Evolutionary conservation across 2,888 invertebrate species (phyloP), one percentile per base, ranked within the genome.

Genomic region (Sipha maydis): DNA sequence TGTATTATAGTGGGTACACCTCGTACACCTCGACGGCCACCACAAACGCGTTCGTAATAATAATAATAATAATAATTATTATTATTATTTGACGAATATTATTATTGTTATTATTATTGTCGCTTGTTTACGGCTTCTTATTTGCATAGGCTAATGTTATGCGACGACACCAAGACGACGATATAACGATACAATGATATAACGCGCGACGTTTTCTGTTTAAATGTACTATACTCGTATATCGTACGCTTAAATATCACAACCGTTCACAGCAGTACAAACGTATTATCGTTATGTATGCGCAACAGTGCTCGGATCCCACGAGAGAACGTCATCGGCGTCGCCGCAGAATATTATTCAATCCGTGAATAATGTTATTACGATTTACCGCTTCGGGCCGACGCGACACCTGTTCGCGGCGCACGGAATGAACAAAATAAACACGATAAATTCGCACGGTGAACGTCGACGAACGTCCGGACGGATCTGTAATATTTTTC

Each of bases 51-150:
- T 67, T 84, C 75, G 28, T 84, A 75, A 80, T 84, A 83, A 73
- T 31, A 83, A 83, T 54, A 61, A 83, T 8, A 38, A 38, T 8
- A 71, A 71, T 14, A 71, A 71, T 9, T 41, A 41, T 41, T 41
- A 41, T 41, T 31, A 75, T 75, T n/a, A n/a, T 34, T 34, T 56
- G 61, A 84, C 61, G 61, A 75, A 38, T 84, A 84, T 83, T 82
- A 79, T 78, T 80, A n/a, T 71, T 7, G n/a, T 71, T 11, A 84
- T 83, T 82, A 79, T 38, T 75, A 85, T 85, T 78, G 85, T 85
- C 85, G 67, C 67, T 78, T 78, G 54, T 85, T 85, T 78, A 78
- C 54, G 78, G 85, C 85, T 5, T 78, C 85, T 85, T 85, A 85
- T 85, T 85, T 85, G 85, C 85, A 85, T 85, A 85, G 77, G n/a